Base-by-base conservation (phyloP, 2,888 invertebrate genomes). In the Cosmorhoe ocellata region DNA sequence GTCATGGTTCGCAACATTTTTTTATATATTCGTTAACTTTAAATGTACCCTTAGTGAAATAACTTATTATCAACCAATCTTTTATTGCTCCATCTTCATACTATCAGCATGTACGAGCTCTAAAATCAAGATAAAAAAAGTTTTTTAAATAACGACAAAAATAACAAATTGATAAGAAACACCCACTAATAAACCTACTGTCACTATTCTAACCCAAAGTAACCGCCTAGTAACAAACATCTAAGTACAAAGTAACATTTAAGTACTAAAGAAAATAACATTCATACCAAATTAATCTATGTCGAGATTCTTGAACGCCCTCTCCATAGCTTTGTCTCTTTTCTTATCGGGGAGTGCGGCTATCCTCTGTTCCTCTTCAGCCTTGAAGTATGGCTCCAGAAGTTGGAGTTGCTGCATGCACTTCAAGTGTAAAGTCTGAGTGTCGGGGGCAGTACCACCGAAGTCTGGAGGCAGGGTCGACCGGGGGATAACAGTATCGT, bases 301-400 rank as follows among this genome's bases (percentile, higher is more conserved):
- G 36, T 94, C 93, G 27, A 95, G 74, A 66, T 93, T 94, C 65
- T 94, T 94, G 66, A 95, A 95, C 5, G 93, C 93, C 31, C 93
- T 93, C 59, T 94, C 94, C 56, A 94, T 89, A 0, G 93, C 94
- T 32, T 85, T 86, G 5, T 86, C 85, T 4, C 81, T 55, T 41
- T 89, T 88, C 58, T 89, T 88, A 48, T 84, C 84, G 0, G 87
- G 85, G 14, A 86, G 56, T 1, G 86, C 88, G 0, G 73, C 72
- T 41, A 79, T 63, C 38, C 90, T 74, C 65, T 90, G 90, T 14
- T 78, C 81, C 56, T 91, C 87, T 49, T 90, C 90, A 9, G 78
- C 79, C 13, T 69, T 75, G 72, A 85, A 91, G 67, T 84, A 88
- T 0, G 80, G 71, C 31, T 85, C 83, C 52, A 88, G 14, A 0